Evolutionary conservation across 2,888 invertebrate genomes (phyloP).

Genomic region (Polydesmus complanatus): DNA sequence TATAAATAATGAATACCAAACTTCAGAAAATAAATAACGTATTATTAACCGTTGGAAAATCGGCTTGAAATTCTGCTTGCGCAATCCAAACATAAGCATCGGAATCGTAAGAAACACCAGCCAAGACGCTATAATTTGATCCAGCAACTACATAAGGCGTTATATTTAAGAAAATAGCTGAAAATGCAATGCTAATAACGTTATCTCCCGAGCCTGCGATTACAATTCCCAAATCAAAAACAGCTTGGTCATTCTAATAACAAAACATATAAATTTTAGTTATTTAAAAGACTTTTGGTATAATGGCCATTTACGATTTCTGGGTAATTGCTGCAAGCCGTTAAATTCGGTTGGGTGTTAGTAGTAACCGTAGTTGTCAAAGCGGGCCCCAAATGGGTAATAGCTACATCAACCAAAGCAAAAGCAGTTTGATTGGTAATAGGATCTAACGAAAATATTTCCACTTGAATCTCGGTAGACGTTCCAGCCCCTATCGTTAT

Average conservation of each 20-base stretch:
- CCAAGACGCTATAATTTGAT: conserved; percentile 8
- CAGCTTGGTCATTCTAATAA: conserved; percentile 2
- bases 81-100: conserved; percentile 11
- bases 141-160: not conserved
- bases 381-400: not conserved
- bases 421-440: not conserved
- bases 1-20: not conserved
- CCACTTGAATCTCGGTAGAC: conserved; percentile 8
- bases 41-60: not conserved
- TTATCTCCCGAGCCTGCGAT: not conserved
- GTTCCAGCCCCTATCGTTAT: conserved; percentile 1
- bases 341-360: not conserved
- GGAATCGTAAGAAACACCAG: conserved; percentile 10
- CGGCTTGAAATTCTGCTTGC: not conserved
- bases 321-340: not conserved
- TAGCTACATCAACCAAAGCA: not conserved
- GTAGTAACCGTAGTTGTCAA: not conserved
- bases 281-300: not conserved
- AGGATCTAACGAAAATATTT: conserved; percentile 10
- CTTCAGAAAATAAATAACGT: not conserved
- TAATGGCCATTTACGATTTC: not conserved
- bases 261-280: not conserved
- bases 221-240: conserved; percentile 5
- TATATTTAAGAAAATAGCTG: conserved; percentile 1
- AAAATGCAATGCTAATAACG: not conserved